Evolutionary conservation across 2,888 invertebrate genomes (phyloP).

Genomic region (Papilio demoleus): DNA sequence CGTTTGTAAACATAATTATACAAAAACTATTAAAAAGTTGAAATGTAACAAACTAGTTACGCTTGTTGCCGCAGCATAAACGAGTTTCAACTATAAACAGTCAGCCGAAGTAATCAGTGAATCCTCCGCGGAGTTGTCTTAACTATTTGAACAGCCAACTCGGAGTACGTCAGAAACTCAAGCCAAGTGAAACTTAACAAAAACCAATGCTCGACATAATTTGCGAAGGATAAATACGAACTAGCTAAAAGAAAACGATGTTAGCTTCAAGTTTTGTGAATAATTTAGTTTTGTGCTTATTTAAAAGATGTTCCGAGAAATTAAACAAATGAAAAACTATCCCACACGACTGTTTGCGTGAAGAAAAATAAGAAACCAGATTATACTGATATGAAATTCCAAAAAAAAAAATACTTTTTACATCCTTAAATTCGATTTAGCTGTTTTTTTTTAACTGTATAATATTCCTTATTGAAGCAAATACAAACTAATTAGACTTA

Average conservation of each 20-base stretch:
- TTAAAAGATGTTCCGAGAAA: not conserved
- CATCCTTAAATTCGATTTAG: too few relatives aligned
- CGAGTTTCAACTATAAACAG: conserved; percentile 32
- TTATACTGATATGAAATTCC: too few relatives aligned
- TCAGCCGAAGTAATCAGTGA: conserved; percentile 35
- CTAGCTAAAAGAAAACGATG: conserved; percentile 23
- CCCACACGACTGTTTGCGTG: too few relatives aligned
- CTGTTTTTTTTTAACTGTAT: too few relatives aligned
- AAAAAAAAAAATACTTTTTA: too few relatives aligned
- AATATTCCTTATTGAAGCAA: too few relatives aligned
- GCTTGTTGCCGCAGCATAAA: conserved; percentile 25
- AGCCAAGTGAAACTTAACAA: conserved; percentile 34
- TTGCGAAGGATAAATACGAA: conserved; percentile 35
- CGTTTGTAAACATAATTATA: not conserved
- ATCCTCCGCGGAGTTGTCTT: conserved; percentile 34
- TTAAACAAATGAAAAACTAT: too few relatives aligned
- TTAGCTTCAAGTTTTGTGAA: conserved; percentile 21
- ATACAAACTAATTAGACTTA: too few relatives aligned
- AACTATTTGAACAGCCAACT: conserved; percentile 36
- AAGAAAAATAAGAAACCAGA: too few relatives aligned
- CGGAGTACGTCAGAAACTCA: conserved; percentile 30
- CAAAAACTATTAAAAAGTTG: conserved; percentile 15
- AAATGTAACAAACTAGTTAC: conserved; percentile 21
- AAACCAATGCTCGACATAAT: conserved; percentile 34
- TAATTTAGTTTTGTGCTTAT: conserved; percentile 1